phyloP scores from a whole-genome alignment of 2,113 vertebrate species.

The Turdus rufiventris region DNA sequence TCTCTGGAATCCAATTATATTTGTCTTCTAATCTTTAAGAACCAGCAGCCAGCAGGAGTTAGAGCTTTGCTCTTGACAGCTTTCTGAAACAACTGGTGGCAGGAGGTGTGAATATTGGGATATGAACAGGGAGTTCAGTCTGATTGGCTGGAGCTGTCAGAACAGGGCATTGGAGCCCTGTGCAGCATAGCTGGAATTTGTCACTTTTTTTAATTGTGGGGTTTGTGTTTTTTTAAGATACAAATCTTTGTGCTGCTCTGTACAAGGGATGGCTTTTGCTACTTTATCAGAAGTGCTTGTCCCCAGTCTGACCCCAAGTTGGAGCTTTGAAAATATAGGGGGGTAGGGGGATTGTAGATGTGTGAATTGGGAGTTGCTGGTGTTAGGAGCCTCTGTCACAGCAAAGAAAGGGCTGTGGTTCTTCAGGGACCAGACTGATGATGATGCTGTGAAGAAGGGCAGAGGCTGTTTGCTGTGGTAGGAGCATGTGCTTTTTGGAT shows the following conservation, averaged over 20 bases:
- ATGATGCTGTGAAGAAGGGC: slow-evolving; percentile 24
- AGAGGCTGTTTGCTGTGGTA: slow-evolving; percentile 11
- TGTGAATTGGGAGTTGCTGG: neutral
- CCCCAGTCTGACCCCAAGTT: neutral
- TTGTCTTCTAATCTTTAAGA: slow-evolving; percentile 53
- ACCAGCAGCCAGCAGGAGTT: slow-evolving; percentile 13
- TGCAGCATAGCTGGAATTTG: neutral
- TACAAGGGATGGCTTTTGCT: neutral
- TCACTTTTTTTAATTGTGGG: neutral
- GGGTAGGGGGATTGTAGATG: neutral
- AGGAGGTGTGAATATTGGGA: neutral
- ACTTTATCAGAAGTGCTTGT: neutral
- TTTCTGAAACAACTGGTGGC: slow-evolving; percentile 42
- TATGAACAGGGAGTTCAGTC: neutral
- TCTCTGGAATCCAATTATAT: slow-evolving; percentile 63
- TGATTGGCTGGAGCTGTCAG: neutral
- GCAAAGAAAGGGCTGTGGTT: neutral
- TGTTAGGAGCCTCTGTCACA: slow-evolving; percentile 6
- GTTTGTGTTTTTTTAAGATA: neutral
- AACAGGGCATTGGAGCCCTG: neutral
- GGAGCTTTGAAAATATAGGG: neutral
- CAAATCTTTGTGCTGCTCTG: neutral
- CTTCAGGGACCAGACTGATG: neutral
- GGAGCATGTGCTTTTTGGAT: slow-evolving; percentile 20
- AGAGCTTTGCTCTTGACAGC: slow-evolving; percentile 32